Percentiles rank a stretch among this genome's conserved stretches.
Conservation (phyloP, 1,140 invertebrate genomes). For the Semibalanus balanoides region DNA sequence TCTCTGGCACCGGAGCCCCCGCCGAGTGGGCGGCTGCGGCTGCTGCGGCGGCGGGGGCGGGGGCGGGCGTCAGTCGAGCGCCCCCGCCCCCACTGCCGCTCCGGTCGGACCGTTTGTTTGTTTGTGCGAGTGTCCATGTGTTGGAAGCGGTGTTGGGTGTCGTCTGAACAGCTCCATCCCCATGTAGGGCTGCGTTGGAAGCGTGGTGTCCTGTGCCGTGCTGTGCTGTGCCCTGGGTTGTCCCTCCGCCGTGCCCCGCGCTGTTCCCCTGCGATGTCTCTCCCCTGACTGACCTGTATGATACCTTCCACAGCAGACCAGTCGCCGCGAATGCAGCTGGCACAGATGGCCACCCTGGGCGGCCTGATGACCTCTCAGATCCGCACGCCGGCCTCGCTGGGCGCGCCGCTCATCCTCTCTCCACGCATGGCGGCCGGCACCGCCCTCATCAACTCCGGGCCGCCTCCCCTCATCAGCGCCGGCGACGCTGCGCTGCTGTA, state of each 20-base stretch:
- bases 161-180: background rate
- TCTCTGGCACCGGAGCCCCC: too few relatives aligned
- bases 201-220: background rate
- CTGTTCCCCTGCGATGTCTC: too few relatives aligned
- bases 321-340: background rate
- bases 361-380: background rate
- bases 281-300: background rate
- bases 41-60: too few relatives aligned
- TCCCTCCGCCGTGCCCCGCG: too few relatives aligned
- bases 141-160: background rate
- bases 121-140: background rate
- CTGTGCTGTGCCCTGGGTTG: background rate
- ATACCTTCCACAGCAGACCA: background rate
- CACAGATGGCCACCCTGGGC: background rate
- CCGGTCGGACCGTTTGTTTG: background rate
- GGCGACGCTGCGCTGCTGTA: background rate
- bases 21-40: too few relatives aligned
- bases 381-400: background rate
- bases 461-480: slow-evolving; percentile 1
- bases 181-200: background rate
- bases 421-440: slow-evolving; percentile 3
- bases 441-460: background rate
- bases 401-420: background rate
- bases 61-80: too few relatives aligned
- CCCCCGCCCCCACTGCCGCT: background rate